Evolutionary conservation across 1,140 invertebrate genomes (phyloP), one percentile per base, ranked within the genome.

Genomic region (Aphelinus certus): DNA sequence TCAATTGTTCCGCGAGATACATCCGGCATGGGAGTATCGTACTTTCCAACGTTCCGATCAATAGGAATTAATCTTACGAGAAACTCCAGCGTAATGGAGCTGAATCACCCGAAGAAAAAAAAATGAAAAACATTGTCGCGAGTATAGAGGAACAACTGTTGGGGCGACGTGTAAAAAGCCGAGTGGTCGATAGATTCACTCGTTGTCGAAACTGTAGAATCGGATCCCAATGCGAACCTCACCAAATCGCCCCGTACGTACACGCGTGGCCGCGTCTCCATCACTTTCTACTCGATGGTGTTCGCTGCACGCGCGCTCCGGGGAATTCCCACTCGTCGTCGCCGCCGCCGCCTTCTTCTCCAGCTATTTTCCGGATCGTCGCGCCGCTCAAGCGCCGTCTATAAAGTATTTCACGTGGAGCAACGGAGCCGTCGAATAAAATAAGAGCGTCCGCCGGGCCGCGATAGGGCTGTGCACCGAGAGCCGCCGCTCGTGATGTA

Each of bases 321-420:
- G 51, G 46, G 66, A 58, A 68, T 68, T 68, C 55, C 66, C 66
- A 68, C 66, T 68, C 45, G 66, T 10, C 66, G 66, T 68, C 55
- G 7, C 3, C 3, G 60, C 42, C 45, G 26, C 46, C 45, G 48
- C 66, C 26, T 26, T 26, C 26, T 26, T 26, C 26, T 26, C 26
- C 26, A 26, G 26, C 26, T 58, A 68, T 68, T 68, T 68, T 68
- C 66, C 66, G 10, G 66, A 57, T 68, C 66, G 55, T 58, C 55
- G 66, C 55, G 6, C 7, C 53, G 45, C 26, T 58, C 56, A 56
- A 58, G 42, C 66, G 26, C 26, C 26, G 55, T 68, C 66, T 58
- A 68, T 58, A 68, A 68, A 68, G 66, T 68, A 48, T 58, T 68
- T 68, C 58, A 68, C 66, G 45, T 46, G 4, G n/a, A 48, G 2